Percentiles rank a stretch among this genome's conserved stretches.
Conservation (phyloP, 2,888 invertebrate species). For the Pristionchus mayeri region DNA sequence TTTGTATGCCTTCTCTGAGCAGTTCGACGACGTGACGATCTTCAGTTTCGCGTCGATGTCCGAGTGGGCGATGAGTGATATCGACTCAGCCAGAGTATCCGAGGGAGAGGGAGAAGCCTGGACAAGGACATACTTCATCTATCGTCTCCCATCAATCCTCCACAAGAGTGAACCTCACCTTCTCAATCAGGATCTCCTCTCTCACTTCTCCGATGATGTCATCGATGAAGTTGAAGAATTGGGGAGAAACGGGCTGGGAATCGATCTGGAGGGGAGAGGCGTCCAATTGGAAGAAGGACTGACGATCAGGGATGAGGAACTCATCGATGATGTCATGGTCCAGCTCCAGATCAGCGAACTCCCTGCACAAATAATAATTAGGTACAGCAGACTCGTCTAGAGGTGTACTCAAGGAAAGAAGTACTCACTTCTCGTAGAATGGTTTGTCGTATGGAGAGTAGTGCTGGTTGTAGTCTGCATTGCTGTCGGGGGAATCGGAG, state of each 20-base stretch:
- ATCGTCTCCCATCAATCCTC: too few relatives aligned
- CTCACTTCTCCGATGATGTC: conserved; percentile 68
- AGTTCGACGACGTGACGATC: conserved; percentile 24
- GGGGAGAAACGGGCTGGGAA: background rate
- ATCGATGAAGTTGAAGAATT: conserved; percentile 62
- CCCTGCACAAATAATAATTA: background rate
- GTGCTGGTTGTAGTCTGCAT: conserved; percentile 23
- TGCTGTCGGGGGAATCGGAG: conserved; percentile 22
- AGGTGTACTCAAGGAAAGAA: too few relatives aligned
- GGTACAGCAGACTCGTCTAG: too few relatives aligned
- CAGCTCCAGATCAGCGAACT: background rate
- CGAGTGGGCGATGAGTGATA: conserved; percentile 28
- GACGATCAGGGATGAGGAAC: conserved; percentile 14
- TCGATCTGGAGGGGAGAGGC: background rate
- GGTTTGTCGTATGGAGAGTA: background rate
- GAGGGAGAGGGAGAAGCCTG: conserved; percentile 20
- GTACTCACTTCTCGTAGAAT: conserved; percentile 8
- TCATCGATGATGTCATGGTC: conserved; percentile 32
- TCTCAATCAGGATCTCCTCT: conserved; percentile 61
- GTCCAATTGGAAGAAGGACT: background rate
- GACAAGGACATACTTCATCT: background rate
- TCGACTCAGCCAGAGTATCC: background rate
- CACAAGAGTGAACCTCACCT: background rate
- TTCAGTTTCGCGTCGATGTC: conserved; percentile 12
- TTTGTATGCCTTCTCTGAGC: conserved; percentile 32